Evolutionary conservation across 2,797 vertebrate species (phyloP), one percentile per base, ranked within the genome.

Genomic region (Cryptoblepharus egeriae): DNA sequence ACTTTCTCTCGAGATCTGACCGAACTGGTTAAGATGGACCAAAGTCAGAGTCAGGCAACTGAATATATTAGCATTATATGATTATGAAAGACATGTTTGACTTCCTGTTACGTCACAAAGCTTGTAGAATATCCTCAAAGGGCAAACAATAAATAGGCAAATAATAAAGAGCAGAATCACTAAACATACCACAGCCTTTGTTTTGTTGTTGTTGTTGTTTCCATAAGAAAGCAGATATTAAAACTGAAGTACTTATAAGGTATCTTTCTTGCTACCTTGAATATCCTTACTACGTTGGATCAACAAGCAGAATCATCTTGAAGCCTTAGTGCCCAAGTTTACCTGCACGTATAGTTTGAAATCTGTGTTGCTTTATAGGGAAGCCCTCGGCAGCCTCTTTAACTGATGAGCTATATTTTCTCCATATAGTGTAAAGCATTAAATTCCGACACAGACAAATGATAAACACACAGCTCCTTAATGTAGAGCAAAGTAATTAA

Each of bases 401-500:
- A 63, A 71, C 58, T 77, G 72, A 63, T 75, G 58, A 65, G n/a
- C 0, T 0, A 12, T 52, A 0, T 26, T 77, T 79, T 69, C 57
- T 63, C 42, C 35, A 22, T 30, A 24, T 49, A n/a, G 30, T 39
- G 30, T 28, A 70, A 35, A 30, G 49, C 49, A 57, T 86, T 71
- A 64, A 79, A 35, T 18, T 4, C 3, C 20, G 39, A 77, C 42
- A 63, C 57, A 68, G 90, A 81, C 9, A 30, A 81, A 9, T 35
- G 37, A 22, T 63, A 77, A 49, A 77, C 22, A 42, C 58, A 64
- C 0, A 0, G 49, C 80, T 74, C 68, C 58, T 87, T 0, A 1
- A n/a, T 78, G 57, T 8, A 78, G 52, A 80, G 30, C 37, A 81
- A 68, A 82, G 20, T 77, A 87, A 88, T 90, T 85, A 84, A 77